A percentile compares a stretch with the other conserved stretches of the same genome.
These are phyloP conservation scores for Bibio marci DNA, from an alignment of 2,888 invertebrate genomes.

Conservation along the genomic window DNA sequence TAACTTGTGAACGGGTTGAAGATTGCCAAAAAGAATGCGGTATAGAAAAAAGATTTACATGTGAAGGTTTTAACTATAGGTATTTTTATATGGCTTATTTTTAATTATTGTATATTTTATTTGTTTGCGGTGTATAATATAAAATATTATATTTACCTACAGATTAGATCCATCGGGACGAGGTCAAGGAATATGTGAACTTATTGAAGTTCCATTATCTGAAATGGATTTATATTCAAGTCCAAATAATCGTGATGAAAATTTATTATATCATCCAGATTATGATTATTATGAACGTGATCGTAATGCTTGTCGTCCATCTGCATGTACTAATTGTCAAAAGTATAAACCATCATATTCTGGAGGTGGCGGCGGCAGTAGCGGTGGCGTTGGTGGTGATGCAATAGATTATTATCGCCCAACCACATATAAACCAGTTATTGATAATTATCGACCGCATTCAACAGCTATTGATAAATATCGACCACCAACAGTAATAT, in stretches of 20 bases:
- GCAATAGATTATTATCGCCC: constrained; percentile 5
- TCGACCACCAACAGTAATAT: constrained; percentile 16
- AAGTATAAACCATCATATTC: neutral
- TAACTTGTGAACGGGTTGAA: constrained; percentile 53
- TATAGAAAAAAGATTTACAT: constrained; percentile 53
- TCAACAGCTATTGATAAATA: constrained; percentile 9
- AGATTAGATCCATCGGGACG: constrained; percentile 50
- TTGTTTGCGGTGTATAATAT: neutral
- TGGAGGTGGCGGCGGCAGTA: neutral
- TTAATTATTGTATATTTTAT: neutral
- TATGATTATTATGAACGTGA: constrained; percentile 69
- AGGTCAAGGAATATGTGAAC: constrained; percentile 59
- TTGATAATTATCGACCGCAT: constrained; percentile 15
- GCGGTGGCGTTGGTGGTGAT: neutral
- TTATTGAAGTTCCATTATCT: constrained; percentile 52
- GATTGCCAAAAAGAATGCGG: constrained; percentile 63
- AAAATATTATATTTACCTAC: constrained; percentile 8
- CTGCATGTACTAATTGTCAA: constrained; percentile 22
- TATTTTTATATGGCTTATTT: constrained; percentile 20
- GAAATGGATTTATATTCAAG: constrained; percentile 42
- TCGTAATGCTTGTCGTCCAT: constrained; percentile 43
- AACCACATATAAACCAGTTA: constrained; percentile 12
- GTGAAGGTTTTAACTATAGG: constrained; percentile 74
- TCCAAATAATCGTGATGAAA: constrained; percentile 32
- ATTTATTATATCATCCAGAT: constrained; percentile 35